phyloP scores from a whole-genome alignment of 1,140 invertebrate species.

The Teleopsis dalmanni region DNA sequence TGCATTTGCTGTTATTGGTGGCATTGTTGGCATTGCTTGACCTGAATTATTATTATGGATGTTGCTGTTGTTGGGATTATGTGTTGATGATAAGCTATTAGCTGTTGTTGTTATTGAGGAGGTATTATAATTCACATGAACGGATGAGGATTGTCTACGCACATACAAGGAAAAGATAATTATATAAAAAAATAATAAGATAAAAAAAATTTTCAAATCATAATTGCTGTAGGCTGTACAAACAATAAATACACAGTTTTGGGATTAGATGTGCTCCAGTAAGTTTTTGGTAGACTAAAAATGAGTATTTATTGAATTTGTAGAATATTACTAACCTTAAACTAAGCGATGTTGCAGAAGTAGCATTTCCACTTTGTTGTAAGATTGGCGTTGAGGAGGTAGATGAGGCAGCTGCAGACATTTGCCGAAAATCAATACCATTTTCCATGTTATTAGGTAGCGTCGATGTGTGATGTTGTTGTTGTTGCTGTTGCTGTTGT shows the following conservation, averaged over 20 bases:
- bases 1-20: background rate
- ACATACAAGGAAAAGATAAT: slow-evolving; percentile 1
- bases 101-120: background rate
- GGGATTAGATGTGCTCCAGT: too few relatives aligned
- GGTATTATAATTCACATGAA: slow-evolving; percentile 2
- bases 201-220: too few relatives aligned
- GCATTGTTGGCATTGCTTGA: slow-evolving; percentile 3
- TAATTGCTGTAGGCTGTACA: too few relatives aligned
- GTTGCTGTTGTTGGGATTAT: background rate
- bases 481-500: background rate
- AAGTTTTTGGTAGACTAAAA: too few relatives aligned
- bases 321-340: too few relatives aligned
- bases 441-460: slow-evolving; percentile 13
- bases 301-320: too few relatives aligned
- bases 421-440: slow-evolving; percentile 17
- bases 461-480: background rate
- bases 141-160: slow-evolving; percentile 1
- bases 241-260: too few relatives aligned
- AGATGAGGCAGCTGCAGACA: background rate
- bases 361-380: too few relatives aligned
- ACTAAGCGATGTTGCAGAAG: too few relatives aligned
- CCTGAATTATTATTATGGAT: slow-evolving; percentile 1
- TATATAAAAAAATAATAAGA: too few relatives aligned
- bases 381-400: background rate
- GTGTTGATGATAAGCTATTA: background rate